Evolutionary conservation across 2,888 invertebrate genomes (phyloP).

Genomic region (Ormyrus rosae): DNA sequence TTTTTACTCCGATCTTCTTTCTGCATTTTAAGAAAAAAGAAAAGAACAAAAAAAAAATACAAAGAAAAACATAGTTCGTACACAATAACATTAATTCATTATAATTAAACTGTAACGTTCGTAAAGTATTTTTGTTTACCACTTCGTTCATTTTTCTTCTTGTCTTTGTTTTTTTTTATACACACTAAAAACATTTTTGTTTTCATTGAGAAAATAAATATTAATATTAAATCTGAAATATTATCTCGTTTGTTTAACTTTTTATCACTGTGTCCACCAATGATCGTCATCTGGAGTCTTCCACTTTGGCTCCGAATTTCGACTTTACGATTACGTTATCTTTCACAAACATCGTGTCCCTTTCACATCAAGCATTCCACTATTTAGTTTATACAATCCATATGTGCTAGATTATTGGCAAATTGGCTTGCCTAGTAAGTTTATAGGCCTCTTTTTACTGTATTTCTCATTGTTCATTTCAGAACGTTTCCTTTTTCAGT

Average conservation of each 20-base stretch:
- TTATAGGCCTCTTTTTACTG: slow-evolving; percentile 71
- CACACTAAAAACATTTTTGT: slow-evolving; percentile 73
- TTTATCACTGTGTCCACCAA: slow-evolving; percentile 54
- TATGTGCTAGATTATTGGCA: slow-evolving; percentile 70
- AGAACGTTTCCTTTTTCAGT: slow-evolving; percentile 7
- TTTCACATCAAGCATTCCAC: slow-evolving; percentile 48
- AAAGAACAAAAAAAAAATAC: slow-evolving; percentile 55
- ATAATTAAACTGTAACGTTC: slow-evolving; percentile 73
- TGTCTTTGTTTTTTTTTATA: slow-evolving; percentile 66
- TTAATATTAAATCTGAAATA: slow-evolving; percentile 75
- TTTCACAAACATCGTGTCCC: slow-evolving; percentile 62
- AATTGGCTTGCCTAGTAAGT: slow-evolving; percentile 73
- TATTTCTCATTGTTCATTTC: slow-evolving; percentile 21
- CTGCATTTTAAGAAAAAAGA: slow-evolving; percentile 65
- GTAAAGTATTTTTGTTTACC: slow-evolving; percentile 70
- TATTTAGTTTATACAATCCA: slow-evolving; percentile 61
- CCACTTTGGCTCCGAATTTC: slow-evolving; percentile 49
- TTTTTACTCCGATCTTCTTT: slow-evolving; percentile 61
- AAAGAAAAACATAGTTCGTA: slow-evolving; percentile 62
- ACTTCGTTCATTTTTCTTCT: slow-evolving; percentile 54
- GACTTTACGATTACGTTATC: slow-evolving; percentile 41
- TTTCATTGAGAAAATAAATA: slow-evolving; percentile 74
- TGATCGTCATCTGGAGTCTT: slow-evolving; percentile 39
- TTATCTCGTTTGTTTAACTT: slow-evolving; percentile 67
- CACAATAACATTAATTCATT: slow-evolving; percentile 69